Base-by-base conservation (phyloP, 2,888 invertebrate species). In the Plemyria rubiginata region DNA sequence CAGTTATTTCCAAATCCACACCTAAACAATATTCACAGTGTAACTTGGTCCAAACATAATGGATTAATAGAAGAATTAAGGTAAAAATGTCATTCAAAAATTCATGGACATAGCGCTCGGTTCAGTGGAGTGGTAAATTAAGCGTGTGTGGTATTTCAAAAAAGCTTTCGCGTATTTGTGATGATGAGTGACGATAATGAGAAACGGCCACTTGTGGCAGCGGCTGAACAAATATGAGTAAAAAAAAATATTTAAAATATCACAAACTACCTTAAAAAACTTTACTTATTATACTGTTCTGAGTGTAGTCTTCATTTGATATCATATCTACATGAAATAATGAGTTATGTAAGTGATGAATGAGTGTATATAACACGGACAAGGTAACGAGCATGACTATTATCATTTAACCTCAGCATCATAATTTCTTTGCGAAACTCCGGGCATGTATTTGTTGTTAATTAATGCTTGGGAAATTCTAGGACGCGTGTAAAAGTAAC, bases 1-100 rank as follows among this genome's bases (percentile, higher is more conserved):
- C 90, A 70, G 89, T 87, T 78, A 88, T 81, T 75, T 92, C 89
- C 72, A 82, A 85, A 80, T 91, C 91, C 87, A 92, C 87, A 92
- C 90, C 92, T 92, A 79, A 84, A 89, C 83, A 91, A 89, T 80
- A 83, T 83, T 78, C 68, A 83, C 66, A 78, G 64, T 45, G 56
- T 65, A 65, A 54, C 52, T 60, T 48, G 16, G 52, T 12, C n/a
- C 13, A 53, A 45, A 28, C 7, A 40, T 11, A 53, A 13, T 22
- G 8, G 28, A 16, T 0, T 13, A 28, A 28, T 13, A 4, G 11
- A 15, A 15, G 2, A 36, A n/a, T 12, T 36, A 16, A 16, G 12
- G 16, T 13, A 36, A 1, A 13, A 60, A 54, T 68, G 38, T 70
- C 71, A 79, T 80, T 83, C 79, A 81, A 81, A 83, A 83, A 77